Evolutionary conservation across 2,888 invertebrate genomes (phyloP).

Genomic region (Thecocarcelia acutangulata): DNA sequence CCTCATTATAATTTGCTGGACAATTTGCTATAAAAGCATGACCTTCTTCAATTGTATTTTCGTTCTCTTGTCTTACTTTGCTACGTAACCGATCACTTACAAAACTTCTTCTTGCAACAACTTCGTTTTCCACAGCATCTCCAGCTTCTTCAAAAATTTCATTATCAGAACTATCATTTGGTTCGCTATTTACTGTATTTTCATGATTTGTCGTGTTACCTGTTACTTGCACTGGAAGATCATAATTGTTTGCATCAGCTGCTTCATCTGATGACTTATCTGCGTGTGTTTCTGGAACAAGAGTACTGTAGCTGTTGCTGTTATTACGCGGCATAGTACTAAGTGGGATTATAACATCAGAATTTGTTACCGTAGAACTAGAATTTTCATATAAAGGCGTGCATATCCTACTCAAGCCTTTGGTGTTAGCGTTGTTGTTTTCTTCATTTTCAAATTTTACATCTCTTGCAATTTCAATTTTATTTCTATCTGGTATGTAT

Average conservation of each 20-base stretch:
- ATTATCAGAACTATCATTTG: constrained; percentile 22
- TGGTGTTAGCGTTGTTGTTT: constrained; percentile 10
- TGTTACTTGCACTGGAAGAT: constrained; percentile 5
- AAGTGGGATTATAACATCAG: constrained; percentile 17
- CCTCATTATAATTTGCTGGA: constrained; percentile 42
- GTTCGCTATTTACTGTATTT: constrained; percentile 20
- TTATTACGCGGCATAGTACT: not conserved
- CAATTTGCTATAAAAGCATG: constrained; percentile 44
- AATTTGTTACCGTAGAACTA: constrained; percentile 2
- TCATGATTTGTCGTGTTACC: not conserved
- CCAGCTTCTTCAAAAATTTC: constrained; percentile 30
- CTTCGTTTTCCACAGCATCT: constrained; percentile 17
- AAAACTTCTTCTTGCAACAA: constrained; percentile 24
- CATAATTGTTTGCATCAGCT: constrained; percentile 3
- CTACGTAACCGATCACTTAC: constrained; percentile 44
- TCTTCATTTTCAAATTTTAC: constrained; percentile 33
- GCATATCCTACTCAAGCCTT: constrained; percentile 12
- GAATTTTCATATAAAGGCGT: constrained; percentile 1
- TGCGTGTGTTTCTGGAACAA: constrained; percentile 14
- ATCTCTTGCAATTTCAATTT: no score
- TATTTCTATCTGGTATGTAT: constrained; percentile 58
- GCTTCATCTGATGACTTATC: constrained; percentile 5
- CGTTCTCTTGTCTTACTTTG: constrained; percentile 19
- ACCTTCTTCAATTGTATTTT: constrained; percentile 32
- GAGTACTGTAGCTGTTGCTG: constrained; percentile 9